Evolutionary conservation across 2,113 vertebrate genomes (phyloP).

Genomic region (Odontesthes bonariensis): DNA sequence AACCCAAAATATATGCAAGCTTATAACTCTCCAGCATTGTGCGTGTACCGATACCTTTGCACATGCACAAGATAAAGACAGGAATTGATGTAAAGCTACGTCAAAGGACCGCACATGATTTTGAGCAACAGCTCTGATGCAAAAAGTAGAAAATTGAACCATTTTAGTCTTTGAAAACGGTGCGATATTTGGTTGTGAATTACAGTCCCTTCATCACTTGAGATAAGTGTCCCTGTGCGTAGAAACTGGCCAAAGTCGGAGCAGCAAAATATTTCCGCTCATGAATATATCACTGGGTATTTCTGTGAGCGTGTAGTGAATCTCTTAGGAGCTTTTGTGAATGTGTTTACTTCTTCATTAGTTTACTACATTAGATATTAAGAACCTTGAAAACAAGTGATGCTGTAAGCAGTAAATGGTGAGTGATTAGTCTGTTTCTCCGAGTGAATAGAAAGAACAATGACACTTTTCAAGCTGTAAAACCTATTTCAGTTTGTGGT

Average conservation of each 20-base stretch:
- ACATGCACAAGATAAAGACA: conserved; percentile 23
- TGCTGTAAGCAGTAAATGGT: neutral
- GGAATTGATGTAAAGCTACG: conserved; percentile 1
- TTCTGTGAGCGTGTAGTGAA: neutral
- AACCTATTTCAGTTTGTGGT: neutral
- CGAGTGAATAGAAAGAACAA: neutral
- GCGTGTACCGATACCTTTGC: neutral
- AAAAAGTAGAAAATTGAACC: conserved; percentile 59
- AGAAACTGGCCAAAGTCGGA: neutral
- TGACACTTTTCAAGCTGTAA: neutral
- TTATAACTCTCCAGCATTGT: neutral
- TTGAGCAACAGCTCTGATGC: conserved; percentile 24
- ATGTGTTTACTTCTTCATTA: neutral
- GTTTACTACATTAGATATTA: neutral
- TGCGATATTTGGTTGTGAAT: conserved; percentile 46
- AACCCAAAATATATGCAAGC: conserved; percentile 5
- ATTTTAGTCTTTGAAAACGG: conserved; percentile 51
- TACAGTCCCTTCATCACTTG: conserved; percentile 52
- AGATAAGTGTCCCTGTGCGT: conserved; percentile 34
- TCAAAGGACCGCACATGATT: conserved; percentile 14
- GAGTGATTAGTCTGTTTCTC: neutral
- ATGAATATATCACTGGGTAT: neutral
- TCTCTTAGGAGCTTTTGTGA: neutral
- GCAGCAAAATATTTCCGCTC: neutral
- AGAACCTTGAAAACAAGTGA: neutral